Conservation (phyloP, 1,140 invertebrate species). For the Bradynema listronoti region DNA sequence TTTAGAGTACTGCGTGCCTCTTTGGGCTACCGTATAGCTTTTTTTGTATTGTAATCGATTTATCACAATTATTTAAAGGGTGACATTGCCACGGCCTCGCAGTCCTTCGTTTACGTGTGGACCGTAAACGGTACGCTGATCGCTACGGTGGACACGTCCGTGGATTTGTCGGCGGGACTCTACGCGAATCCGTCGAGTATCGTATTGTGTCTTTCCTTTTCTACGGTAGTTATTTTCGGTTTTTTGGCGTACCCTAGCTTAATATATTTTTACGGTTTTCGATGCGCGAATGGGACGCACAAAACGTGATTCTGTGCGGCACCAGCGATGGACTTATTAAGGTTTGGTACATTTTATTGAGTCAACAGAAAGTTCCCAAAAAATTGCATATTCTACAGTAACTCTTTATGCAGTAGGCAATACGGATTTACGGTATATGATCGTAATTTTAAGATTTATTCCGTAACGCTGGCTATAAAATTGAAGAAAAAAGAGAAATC, state of each 20-base stretch:
- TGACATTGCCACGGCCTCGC: conserved; percentile 92
- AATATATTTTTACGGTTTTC: conserved; percentile 71
- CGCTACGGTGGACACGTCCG: conserved; percentile 76
- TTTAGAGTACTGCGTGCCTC: too few relatives aligned
- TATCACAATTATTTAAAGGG: too few relatives aligned
- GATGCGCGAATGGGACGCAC: conserved; percentile 90
- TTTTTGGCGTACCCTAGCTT: background rate
- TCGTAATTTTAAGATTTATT: too few relatives aligned
- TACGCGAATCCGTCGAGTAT: conserved; percentile 49
- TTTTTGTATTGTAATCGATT: too few relatives aligned
- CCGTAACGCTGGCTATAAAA: too few relatives aligned
- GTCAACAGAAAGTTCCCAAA: too few relatives aligned
- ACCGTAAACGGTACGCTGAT: conserved; percentile 87
- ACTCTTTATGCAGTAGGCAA: background rate
- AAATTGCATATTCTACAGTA: too few relatives aligned
- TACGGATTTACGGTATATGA: too few relatives aligned
- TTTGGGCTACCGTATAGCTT: too few relatives aligned
- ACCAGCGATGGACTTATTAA: conserved; percentile 77
- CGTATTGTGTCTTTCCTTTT: conserved; percentile 49
- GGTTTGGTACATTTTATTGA: too few relatives aligned
- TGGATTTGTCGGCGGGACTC: conserved; percentile 65
- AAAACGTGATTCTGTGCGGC: conserved; percentile 93
- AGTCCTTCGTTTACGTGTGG: conserved; percentile 91
- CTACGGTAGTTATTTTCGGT: conserved; percentile 19
- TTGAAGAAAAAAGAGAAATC: too few relatives aligned